Evolutionary conservation across 1,140 invertebrate species (phyloP).

Genomic region (Araneus ventricosus): DNA sequence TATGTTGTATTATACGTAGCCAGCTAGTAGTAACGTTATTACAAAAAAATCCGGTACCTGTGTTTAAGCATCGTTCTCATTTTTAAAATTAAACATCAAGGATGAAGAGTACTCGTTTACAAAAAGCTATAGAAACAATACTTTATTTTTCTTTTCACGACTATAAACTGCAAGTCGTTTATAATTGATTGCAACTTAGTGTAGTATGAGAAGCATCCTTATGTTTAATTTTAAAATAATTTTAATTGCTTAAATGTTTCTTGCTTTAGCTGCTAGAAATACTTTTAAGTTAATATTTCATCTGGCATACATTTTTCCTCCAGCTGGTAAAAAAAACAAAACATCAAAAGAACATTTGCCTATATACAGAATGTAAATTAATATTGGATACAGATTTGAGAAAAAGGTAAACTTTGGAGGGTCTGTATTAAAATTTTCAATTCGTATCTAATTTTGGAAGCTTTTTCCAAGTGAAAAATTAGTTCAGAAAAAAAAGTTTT

Average conservation of each 20-base stretch:
- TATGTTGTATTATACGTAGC: slow-evolving; percentile 43
- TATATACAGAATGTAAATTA: no score
- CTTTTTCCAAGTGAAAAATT: background rate
- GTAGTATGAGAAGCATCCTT: background rate
- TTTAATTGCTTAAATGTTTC: background rate
- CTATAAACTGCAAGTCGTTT: no score
- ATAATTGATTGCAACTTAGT: background rate
- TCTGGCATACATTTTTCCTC: background rate
- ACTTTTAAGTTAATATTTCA: background rate
- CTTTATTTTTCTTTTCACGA: no score
- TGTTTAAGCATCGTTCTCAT: background rate
- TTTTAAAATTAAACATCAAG: background rate
- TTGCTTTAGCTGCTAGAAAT: background rate
- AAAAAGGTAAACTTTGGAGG: no score
- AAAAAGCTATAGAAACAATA: no score
- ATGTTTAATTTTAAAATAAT: background rate
- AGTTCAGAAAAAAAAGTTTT: background rate
- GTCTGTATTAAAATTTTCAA: no score
- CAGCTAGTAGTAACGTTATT: slow-evolving; percentile 6
- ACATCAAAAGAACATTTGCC: background rate
- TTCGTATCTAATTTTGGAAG: no score
- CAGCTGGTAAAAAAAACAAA: background rate
- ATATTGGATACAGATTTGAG: no score
- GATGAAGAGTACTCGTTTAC: no score
- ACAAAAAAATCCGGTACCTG: background rate